Evolutionary conservation across 1,140 invertebrate genomes (phyloP).

Genomic region (Maniola jurtina): DNA sequence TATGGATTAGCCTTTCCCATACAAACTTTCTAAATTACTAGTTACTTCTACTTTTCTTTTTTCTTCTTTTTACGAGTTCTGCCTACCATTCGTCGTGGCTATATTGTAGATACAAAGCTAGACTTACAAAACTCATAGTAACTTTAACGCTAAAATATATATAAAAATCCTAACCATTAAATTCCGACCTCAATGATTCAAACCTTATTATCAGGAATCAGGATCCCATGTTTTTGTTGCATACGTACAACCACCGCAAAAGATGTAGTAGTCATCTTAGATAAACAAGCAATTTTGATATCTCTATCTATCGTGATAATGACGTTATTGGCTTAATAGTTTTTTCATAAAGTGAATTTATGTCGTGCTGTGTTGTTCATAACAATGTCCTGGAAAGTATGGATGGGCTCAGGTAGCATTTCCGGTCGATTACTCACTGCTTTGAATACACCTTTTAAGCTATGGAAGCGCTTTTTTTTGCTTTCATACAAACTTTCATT

Average conservation of each 20-base stretch:
- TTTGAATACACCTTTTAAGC: slow-evolving; percentile 30
- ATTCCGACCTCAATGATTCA: not conserved
- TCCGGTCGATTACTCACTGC: slow-evolving; percentile 24
- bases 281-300: not conserved
- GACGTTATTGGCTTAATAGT: not conserved
- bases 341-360: not conserved
- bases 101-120: too few relatives aligned
- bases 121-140: too few relatives aligned
- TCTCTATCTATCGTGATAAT: not conserved
- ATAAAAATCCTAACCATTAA: not conserved
- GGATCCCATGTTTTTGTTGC: slow-evolving; percentile 2
- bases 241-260: not conserved
- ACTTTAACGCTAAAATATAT: not conserved
- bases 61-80: too few relatives aligned
- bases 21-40: too few relatives aligned
- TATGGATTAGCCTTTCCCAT: too few relatives aligned
- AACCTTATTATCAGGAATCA: not conserved
- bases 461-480: slow-evolving; percentile 6
- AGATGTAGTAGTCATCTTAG: not conserved
- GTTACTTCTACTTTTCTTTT: too few relatives aligned
- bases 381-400: slow-evolving; percentile 15
- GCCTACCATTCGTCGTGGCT: too few relatives aligned
- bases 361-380: not conserved
- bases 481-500: not conserved
- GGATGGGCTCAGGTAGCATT: slow-evolving; percentile 25